These are phyloP conservation scores for Numenius phaeopus DNA, from an alignment of 2,797 vertebrate genomes.

Conservation along the genomic window DNA sequence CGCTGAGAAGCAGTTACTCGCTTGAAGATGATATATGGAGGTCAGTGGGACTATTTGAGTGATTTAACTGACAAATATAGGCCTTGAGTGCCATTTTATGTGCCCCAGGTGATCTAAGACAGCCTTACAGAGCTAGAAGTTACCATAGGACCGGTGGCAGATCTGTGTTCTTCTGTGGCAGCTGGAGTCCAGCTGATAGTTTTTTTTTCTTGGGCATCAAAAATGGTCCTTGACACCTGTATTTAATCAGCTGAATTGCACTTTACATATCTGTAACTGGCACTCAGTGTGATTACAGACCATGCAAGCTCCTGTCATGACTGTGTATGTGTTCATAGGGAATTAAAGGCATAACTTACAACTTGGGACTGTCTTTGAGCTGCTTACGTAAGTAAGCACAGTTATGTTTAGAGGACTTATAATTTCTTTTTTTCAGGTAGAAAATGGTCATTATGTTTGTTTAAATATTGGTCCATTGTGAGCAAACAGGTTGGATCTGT, in stretches of 20 bases:
- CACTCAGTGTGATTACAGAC: background rate
- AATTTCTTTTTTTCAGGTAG: background rate
- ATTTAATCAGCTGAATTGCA: background rate
- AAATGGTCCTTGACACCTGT: background rate
- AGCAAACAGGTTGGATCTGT: background rate
- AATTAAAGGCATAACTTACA: background rate
- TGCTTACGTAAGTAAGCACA: background rate
- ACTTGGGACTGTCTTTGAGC: background rate
- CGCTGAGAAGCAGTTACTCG: background rate
- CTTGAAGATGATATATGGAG: background rate
- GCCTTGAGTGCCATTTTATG: background rate
- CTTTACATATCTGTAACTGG: background rate
- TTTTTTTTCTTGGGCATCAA: background rate
- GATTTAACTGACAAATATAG: background rate
- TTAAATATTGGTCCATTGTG: background rate
- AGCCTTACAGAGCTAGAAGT: background rate
- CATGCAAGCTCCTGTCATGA: background rate
- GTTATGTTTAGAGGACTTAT: background rate
- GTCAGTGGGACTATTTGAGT: background rate
- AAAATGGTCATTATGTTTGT: background rate
- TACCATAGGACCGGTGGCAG: background rate
- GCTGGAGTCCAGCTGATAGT: background rate
- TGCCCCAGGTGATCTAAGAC: background rate
- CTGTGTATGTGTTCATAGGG: background rate
- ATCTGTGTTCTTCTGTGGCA: background rate